These are phyloP conservation scores for Brachirus orientalis DNA, from an alignment of 2,113 vertebrate species.

Conservation along the genomic window DNA sequence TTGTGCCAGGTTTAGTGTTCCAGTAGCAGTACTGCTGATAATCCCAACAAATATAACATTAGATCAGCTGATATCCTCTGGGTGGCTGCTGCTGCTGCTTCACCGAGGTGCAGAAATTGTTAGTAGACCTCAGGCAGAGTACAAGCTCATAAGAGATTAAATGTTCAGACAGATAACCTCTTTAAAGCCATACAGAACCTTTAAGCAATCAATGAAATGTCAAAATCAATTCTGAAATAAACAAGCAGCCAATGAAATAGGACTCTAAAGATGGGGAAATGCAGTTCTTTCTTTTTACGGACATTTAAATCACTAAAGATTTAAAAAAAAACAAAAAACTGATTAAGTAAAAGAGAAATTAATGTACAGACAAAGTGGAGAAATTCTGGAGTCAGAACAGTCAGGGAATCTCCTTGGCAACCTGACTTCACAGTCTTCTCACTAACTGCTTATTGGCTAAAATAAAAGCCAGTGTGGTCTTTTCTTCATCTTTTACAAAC, in stretches of 20 bases:
- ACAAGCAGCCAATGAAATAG: not conserved
- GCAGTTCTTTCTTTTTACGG: too few species aligned
- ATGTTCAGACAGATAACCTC: constrained; percentile 15
- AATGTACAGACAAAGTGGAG: too few species aligned
- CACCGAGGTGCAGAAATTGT: constrained; percentile 10
- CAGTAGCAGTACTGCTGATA: constrained; percentile 25
- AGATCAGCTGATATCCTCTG: constrained; percentile 14
- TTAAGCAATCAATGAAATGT: constrained; percentile 30
- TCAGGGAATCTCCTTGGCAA: too few species aligned
- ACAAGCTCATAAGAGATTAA: constrained; percentile 21
- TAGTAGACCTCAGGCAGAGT: constrained; percentile 1
- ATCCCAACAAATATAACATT: constrained; percentile 11
- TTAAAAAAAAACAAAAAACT: too few species aligned
- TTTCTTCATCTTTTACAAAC: not conserved
- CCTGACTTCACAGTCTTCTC: too few species aligned
- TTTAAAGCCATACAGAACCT: not conserved
- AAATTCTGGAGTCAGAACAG: too few species aligned
- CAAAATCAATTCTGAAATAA: constrained; percentile 15
- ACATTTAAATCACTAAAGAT: too few species aligned
- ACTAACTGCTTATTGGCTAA: not conserved
- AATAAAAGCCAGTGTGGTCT: not conserved
- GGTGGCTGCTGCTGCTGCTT: not conserved
- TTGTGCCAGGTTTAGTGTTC: constrained; percentile 18
- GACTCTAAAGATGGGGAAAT: not conserved
- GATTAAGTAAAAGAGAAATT: too few species aligned